Evolutionary conservation across 2,888 invertebrate species (phyloP).

Genomic region (Pinctada fucata): DNA sequence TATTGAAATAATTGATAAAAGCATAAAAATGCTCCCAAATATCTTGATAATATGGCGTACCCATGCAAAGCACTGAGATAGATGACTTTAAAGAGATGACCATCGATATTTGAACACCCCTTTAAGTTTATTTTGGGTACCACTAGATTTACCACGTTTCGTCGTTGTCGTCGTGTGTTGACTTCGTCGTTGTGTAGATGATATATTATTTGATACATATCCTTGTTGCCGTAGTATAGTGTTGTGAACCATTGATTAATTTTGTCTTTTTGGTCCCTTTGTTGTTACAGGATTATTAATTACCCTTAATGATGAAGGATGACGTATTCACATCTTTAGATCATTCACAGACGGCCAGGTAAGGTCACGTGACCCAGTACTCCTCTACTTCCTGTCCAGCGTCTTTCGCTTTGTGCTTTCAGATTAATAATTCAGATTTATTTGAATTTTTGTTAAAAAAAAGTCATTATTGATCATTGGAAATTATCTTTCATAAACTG

Average conservation of each 20-base stretch:
- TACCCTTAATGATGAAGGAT: conserved; percentile 24
- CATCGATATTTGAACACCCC: too few species aligned
- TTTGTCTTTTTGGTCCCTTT: neutral
- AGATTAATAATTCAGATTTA: too few species aligned
- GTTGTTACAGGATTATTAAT: neutral
- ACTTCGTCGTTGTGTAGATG: neutral
- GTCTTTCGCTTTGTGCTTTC: too few species aligned
- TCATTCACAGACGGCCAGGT: neutral
- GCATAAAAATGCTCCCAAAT: neutral
- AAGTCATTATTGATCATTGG: too few species aligned
- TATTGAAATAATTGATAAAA: conserved; percentile 4
- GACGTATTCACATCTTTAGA: conserved; percentile 24
- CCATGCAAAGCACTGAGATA: neutral
- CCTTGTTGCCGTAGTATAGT: neutral
- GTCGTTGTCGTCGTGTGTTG: neutral
- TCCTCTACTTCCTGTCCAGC: too few species aligned
- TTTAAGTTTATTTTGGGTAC: too few species aligned
- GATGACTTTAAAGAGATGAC: too few species aligned
- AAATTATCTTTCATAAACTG: too few species aligned
- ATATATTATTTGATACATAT: neutral
- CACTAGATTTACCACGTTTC: neutral
- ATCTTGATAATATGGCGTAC: neutral
- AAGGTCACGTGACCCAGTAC: neutral
- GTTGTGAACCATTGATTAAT: neutral
- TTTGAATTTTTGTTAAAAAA: too few species aligned